Base-by-base conservation (phyloP, 2,113 vertebrate genomes). In the Apeltes quadracus region DNA sequence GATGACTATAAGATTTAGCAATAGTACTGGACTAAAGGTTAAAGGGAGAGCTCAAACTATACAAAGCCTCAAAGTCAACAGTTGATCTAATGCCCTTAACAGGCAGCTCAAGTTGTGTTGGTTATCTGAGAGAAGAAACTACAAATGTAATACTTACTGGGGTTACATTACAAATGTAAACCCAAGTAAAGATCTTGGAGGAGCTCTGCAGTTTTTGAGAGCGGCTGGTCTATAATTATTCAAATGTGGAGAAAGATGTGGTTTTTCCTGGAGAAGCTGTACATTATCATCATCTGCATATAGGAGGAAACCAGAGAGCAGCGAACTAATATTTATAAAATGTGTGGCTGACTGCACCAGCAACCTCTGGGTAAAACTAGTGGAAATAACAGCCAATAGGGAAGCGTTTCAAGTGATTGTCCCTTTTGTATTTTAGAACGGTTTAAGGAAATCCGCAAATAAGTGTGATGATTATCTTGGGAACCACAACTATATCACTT, bases 161-260 rank as follows among this genome's bases (percentile, higher is more conserved):
- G 75, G 84, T 84, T n/a, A n/a, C n/a, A n/a, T n/a, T n/a, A n/a
- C n/a, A n/a, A 83, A 88, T 58, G 4, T 43, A 66, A 87, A 73
- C 56, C 43, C 6, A 3, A 51, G 58, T 29, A 43, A 57, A 73
- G 65, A 76, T 36, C 54, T 69, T 22, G 18, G 36, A 62, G 64
- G 32, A 58, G 34, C 74, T 29, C 50, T 48, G 75, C 66, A 68
- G 27, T 71, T 88, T 79, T 81, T 48, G 55, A 75, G 48, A 78
- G 65, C n/a, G 27, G 16, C 22, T 50, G 50, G 48, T 77, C 83
- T 91, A 27, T 78, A 87, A 89, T 91, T 84, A 90, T 72, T 74
- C 68, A 77, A 81, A 84, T 51, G 58, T 76, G 23, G 32, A 84
- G 75, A 67, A 81, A 77, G 68, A 84, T 82, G 85, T 78, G 82